Conservation (phyloP, 2,797 vertebrate species). For the Meda fulgida region DNA sequence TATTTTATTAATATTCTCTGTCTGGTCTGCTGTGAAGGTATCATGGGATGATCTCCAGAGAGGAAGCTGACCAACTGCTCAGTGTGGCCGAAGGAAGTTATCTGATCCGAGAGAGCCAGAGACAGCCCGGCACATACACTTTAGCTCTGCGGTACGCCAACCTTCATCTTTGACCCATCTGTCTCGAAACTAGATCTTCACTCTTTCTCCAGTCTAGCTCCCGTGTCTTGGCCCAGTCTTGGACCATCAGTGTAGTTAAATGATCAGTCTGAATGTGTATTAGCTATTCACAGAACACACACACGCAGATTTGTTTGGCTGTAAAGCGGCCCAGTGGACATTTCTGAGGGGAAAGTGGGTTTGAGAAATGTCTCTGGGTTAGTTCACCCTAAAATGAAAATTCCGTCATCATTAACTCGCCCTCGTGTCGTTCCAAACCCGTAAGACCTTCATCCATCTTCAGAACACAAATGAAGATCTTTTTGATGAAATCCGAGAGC, state of each 20-base stretch:
- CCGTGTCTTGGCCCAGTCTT: neutral
- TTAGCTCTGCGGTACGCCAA: slow-evolving; percentile 89
- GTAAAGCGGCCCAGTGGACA: no score
- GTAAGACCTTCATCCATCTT: no score
- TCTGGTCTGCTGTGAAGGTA: slow-evolving; percentile 78
- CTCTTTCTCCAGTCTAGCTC: neutral
- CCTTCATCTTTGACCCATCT: neutral
- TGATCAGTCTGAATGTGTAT: neutral
- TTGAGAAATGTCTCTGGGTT: no score
- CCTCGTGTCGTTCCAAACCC: no score
- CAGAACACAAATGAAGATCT: no score
- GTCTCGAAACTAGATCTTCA: neutral
- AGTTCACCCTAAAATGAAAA: no score
- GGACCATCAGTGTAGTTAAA: neutral
- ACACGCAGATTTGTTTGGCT: no score
- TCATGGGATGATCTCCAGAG: slow-evolving; percentile 98
- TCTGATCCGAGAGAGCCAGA: slow-evolving; percentile 98
- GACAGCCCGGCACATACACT: slow-evolving; percentile 97
- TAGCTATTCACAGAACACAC: neutral
- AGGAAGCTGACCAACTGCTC: slow-evolving; percentile 92
- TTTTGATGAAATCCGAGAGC: no score
- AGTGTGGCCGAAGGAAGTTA: slow-evolving; percentile 97
- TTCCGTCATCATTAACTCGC: no score
- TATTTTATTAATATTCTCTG: neutral
- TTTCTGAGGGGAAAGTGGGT: no score